Evolutionary conservation across 2,113 vertebrate genomes (phyloP), one percentile per base, ranked within the genome.

Genomic region (Epinephelus cyanopodus): DNA sequence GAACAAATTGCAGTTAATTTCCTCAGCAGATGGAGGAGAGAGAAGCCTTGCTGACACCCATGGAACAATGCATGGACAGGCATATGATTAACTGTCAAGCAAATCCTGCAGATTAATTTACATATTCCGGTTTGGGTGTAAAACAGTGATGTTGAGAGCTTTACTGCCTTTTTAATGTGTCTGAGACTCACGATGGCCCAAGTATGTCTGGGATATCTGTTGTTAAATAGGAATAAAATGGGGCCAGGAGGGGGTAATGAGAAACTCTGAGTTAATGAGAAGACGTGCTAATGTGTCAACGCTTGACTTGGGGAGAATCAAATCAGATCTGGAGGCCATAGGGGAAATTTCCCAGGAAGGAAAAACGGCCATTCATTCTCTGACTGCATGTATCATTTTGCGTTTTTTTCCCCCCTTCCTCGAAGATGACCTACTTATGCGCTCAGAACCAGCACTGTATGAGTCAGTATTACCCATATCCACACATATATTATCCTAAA

Each of bases 221-320:
- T 75, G 89, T 90, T 93, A 94, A 89, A 87, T 77, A 81, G 79
- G 81, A 87, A 87, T 86, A 89, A 88, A 90, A 89, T 82, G 90
- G 81, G 83, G 87, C 88, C 87, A 91, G 82, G 53, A 87, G 74
- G 87, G 82, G 87, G 77, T 91, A 90, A 95, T 86, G 88, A 91
- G 83, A 89, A 92, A 86, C 58, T 85, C 76, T 5, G 50, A 78
- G 88, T 87, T 94, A 94, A 94, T 93, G 90, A 92, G 89, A 89
- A 90, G 82, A 90, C 42, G 74, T 87, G 85, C 87, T 93, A 89
- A 93, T 89, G 91, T 92, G 89, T 92, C 91, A 89, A 79, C 66
- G 89, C 87, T 81, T 89, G 89, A 93, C 86, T 90, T 85, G 68
- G 71, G 89, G 85, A 91, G 89, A 92, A 88, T 91, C 85, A 87